These are phyloP conservation scores for Drosophila santomea DNA, from an alignment of 1,140 invertebrate species.

Conservation along the genomic window DNA sequence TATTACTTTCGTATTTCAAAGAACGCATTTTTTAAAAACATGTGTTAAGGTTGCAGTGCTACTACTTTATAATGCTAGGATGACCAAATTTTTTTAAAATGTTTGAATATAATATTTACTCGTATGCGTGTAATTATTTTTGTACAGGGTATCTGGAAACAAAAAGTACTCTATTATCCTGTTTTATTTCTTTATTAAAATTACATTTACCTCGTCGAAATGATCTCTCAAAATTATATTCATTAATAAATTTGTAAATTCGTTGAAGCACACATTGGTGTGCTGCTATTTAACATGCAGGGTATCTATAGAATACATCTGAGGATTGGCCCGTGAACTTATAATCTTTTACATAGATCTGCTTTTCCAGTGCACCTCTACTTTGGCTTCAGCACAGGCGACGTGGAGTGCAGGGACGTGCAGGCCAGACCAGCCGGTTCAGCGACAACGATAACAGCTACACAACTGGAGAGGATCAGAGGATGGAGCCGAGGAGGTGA, in stretches of 20 bases:
- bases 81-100: no score
- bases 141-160: no score
- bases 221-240: no score
- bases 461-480: conserved; percentile 36
- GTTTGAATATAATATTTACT: no score
- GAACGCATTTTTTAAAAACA: no score
- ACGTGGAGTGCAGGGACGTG: conserved; percentile 1
- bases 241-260: neutral
- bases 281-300: neutral
- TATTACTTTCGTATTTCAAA: no score
- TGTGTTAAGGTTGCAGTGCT: no score
- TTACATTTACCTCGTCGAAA: no score
- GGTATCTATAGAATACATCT: neutral
- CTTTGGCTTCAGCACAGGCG: neutral
- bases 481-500: neutral
- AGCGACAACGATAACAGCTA: conserved; percentile 74
- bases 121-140: no score
- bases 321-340: neutral
- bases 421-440: conserved; percentile 33
- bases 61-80: no score
- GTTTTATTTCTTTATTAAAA: no score
- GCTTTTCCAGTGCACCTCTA: neutral
- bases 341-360: neutral
- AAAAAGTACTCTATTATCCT: no score
- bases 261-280: neutral